These are phyloP conservation scores for Alectura lathami DNA, from an alignment of 2,113 vertebrate genomes.

Conservation along the genomic window DNA sequence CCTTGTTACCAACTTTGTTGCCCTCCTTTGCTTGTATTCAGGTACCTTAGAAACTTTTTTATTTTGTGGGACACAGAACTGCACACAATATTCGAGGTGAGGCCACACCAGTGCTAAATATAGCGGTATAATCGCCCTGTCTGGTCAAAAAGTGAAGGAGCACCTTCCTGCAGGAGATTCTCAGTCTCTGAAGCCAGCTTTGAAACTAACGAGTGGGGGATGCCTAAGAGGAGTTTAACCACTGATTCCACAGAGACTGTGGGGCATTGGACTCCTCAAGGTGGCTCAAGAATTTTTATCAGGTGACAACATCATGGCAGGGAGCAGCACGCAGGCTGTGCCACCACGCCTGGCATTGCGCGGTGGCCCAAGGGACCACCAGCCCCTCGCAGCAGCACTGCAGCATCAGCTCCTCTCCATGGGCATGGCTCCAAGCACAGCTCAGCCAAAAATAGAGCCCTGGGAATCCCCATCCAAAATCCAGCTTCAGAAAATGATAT, in stretches of 20 bases:
- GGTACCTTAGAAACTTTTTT: no score
- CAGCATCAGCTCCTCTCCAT: background rate
- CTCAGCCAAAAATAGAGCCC: background rate
- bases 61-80: no score
- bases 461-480: background rate
- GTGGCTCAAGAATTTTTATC: background rate
- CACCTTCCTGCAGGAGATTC: background rate
- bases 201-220: background rate
- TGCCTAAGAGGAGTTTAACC: background rate
- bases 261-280: background rate
- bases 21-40: no score
- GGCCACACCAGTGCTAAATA: no score
- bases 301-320: fast-evolving
- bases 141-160: no score
- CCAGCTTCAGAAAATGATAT: background rate
- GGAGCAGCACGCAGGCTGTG: background rate
- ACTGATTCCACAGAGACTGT: background rate
- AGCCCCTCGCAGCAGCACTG: background rate
- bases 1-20: no score
- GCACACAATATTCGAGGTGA: no score
- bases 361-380: fast-evolving
- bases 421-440: background rate
- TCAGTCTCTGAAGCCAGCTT: background rate
- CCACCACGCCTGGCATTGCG: fast-evolving
- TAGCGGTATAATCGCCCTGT: no score